These are phyloP conservation scores for Hydriomena furcata DNA, from an alignment of 2,888 invertebrate species.

Conservation along the genomic window DNA sequence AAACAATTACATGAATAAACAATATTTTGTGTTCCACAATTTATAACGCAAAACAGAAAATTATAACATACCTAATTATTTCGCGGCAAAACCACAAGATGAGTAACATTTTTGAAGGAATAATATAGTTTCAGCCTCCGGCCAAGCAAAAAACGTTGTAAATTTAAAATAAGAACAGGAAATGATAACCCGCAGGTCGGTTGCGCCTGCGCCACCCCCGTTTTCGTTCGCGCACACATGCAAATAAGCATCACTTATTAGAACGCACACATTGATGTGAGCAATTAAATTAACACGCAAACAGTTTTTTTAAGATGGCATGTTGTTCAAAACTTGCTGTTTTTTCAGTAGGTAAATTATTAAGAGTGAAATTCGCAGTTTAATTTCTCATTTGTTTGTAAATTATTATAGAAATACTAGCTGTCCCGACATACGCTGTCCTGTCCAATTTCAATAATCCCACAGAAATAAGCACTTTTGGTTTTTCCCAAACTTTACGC, in stretches of 20 bases:
- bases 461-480: too few relatives aligned
- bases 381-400: too few relatives aligned
- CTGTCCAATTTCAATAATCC: too few relatives aligned
- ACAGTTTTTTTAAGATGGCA: slow-evolving; percentile 24
- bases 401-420: too few relatives aligned
- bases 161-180: slow-evolving; percentile 82
- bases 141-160: slow-evolving; percentile 74
- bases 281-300: slow-evolving; percentile 46
- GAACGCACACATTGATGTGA: slow-evolving; percentile 34
- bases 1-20: slow-evolving; percentile 78
- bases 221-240: slow-evolving; percentile 42
- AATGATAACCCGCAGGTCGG: slow-evolving; percentile 81
- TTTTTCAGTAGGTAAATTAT: too few relatives aligned
- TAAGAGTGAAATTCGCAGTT: too few relatives aligned
- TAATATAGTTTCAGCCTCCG: slow-evolving; percentile 53
- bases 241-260: slow-evolving; percentile 33
- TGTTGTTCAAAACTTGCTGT: not conserved
- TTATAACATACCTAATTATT: slow-evolving; percentile 12
- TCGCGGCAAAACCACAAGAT: slow-evolving; percentile 6
- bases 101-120: slow-evolving; percentile 30
- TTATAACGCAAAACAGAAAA: slow-evolving; percentile 54
- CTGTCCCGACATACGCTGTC: too few relatives aligned
- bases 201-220: slow-evolving; percentile 58
- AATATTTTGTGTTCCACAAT: slow-evolving; percentile 58
- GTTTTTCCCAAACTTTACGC: too few relatives aligned